Evolutionary conservation across 2,113 vertebrate species (phyloP).

Genomic region (Spizaetus ornatus): DNA sequence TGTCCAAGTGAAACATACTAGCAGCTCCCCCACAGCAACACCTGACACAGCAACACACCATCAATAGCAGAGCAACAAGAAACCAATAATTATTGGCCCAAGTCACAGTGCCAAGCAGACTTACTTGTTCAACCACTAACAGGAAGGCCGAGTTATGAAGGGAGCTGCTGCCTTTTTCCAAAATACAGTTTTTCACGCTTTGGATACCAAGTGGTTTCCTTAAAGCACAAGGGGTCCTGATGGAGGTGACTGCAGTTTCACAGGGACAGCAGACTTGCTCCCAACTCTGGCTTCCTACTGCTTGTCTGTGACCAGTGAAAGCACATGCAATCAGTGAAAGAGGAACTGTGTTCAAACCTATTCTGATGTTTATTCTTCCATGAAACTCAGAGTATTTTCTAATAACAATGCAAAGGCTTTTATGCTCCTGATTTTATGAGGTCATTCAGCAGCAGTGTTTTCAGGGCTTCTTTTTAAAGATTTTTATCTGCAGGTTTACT

Average conservation of each 20-base stretch:
- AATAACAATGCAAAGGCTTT: neutral
- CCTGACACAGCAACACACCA: neutral
- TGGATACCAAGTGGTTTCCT: neutral
- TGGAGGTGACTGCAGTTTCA: neutral
- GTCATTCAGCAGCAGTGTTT: neutral
- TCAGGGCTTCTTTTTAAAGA: neutral
- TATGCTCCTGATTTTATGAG: neutral
- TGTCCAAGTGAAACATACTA: neutral
- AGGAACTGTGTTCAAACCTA: neutral
- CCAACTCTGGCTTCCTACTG: neutral
- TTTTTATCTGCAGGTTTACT: neutral
- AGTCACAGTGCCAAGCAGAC: neutral
- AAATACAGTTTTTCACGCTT: neutral
- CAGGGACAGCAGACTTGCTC: neutral
- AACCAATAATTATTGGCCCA: neutral
- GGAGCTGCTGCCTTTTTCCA: neutral
- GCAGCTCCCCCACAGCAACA: neutral
- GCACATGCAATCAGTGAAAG: neutral
- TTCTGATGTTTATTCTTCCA: neutral
- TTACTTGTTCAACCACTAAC: accelerated
- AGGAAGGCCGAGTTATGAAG: neutral
- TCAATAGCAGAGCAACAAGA: neutral
- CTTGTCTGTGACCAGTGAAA: neutral
- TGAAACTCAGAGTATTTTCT: neutral
- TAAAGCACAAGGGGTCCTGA: neutral